Base-by-base conservation (phyloP, 2,888 invertebrate species). In the Ochropacha duplaris region DNA sequence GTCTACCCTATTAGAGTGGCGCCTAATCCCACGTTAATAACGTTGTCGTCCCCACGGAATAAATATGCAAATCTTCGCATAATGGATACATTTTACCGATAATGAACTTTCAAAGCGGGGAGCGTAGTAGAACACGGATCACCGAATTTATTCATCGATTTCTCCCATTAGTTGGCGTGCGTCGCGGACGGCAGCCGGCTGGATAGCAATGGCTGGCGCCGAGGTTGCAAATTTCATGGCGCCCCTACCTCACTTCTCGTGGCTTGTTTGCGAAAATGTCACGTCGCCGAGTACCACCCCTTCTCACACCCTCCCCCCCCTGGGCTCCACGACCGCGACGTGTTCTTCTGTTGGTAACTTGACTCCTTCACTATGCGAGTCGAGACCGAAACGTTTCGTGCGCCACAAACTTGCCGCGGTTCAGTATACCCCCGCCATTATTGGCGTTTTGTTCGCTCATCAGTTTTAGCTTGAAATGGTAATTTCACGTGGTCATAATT, bases 211-310 rank as follows among this genome's bases (percentile, higher is more conserved):
- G 76, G 79, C 24, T 62, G 62, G 83, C 83, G 79, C 80, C 81
- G 79, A 74, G 76, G 76, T 84, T 82, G 81, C 79, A 83, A 81
- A 79, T 84, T 79, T 82, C 71, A 72, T 77, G 74, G 71, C 80
- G 69, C 75, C 78, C 74, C 73, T 71, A 75, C 75, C 70, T 74
- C 75, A 71, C 67, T 77, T 63, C 71, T 78, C 78, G 76, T 71
- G 73, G 80, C 82, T 86, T 87, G 85, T 88, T 88, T 88, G 85
- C 82, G 83, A 86, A 84, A 87, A 87, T 88, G 86, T 87, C 88
- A 88, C 88, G 86, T 87, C 81, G 78, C 72, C 65, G 69, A 72
- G 73, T 74, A 67, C 74, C 71, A 60, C 68, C 72, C 68, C 64
- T 63, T 67, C 66, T 61, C 62, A 57, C 62, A 62, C 62, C 65